Percentiles rank a stretch among this genome's conserved stretches.
These are phyloP conservation scores for Euzophera pinguis DNA, from an alignment of 2,888 invertebrate genomes.

Conservation along the genomic window DNA sequence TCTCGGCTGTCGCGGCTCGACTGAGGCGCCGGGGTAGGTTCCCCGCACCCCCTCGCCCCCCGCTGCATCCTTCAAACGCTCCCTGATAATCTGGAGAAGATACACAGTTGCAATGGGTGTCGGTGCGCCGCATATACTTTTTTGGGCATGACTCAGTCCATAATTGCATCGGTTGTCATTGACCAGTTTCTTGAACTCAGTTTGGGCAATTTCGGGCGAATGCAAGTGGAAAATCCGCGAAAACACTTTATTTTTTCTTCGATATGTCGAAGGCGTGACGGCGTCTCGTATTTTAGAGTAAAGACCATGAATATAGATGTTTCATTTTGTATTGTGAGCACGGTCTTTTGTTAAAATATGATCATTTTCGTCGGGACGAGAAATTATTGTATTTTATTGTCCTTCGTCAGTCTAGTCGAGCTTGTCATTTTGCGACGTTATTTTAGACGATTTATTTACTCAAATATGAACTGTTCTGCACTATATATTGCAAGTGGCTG, in stretches of 20 bases:
- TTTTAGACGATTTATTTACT: background rate
- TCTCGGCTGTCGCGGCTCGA: constrained; percentile 51
- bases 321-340: constrained; percentile 36
- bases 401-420: constrained; percentile 17
- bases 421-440: background rate
- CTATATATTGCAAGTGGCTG: background rate
- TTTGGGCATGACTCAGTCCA: constrained; percentile 68
- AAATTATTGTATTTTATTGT: constrained; percentile 25
- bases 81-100: constrained; percentile 74
- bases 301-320: constrained; percentile 49
- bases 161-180: constrained; percentile 62
- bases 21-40: constrained; percentile 54
- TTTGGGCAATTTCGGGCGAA: constrained; percentile 19
- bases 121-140: constrained; percentile 67
- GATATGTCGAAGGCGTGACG: constrained; percentile 28
- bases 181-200: constrained; percentile 44
- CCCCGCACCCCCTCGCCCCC: constrained; percentile 30
- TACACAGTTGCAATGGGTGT: constrained; percentile 62
- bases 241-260: constrained; percentile 22
- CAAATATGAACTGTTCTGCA: background rate
- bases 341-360: constrained; percentile 44
- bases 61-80: constrained; percentile 72
- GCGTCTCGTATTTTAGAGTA: constrained; percentile 36
- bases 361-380: constrained; percentile 34
- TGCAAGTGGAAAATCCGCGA: constrained; percentile 19